A percentile compares a stretch with the other conserved stretches of the same genome.
Evolutionary conservation across 2,888 invertebrate species (phyloP).

Genomic region (Machimus rusticus): DNA sequence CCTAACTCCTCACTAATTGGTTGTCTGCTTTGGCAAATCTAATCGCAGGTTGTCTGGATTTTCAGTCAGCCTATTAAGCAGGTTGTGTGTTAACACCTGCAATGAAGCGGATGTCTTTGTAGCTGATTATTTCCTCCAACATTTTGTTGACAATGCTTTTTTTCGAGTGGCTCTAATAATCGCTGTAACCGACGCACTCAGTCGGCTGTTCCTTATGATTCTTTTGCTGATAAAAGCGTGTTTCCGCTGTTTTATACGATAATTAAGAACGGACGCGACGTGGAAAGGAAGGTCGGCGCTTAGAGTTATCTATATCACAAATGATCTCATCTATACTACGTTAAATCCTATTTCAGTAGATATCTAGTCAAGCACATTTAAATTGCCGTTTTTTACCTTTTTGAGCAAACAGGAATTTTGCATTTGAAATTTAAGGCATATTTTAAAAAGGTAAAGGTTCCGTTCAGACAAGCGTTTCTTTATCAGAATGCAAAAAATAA

Average conservation of each 20-base stretch:
- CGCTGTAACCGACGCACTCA: not conserved
- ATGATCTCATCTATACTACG: not conserved
- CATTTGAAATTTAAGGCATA: too few relatives aligned
- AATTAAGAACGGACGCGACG: not conserved
- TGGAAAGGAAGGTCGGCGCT: not conserved
- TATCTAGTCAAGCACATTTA: too few relatives aligned
- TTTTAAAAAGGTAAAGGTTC: too few relatives aligned
- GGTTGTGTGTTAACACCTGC: not conserved
- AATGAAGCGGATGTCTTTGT: not conserved
- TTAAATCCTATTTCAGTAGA: not conserved
- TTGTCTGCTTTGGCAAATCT: not conserved
- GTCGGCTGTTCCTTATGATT: not conserved
- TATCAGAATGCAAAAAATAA: too few relatives aligned
- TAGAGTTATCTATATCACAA: not conserved
- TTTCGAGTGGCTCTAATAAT: not conserved
- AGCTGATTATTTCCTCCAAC: not conserved
- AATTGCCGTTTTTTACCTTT: too few relatives aligned
- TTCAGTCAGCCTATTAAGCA: not conserved
- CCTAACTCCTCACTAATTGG: not conserved
- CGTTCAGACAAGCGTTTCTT: too few relatives aligned
- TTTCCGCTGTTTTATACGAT: not conserved
- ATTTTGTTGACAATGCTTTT: not conserved
- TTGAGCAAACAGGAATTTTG: slow-evolving; percentile 26
- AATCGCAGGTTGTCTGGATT: not conserved
- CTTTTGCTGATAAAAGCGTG: not conserved